Percentiles rank a stretch among this genome's conserved stretches.
Conservation (phyloP, 2,888 invertebrate genomes). For the Aphidoletes aphidimyza region DNA sequence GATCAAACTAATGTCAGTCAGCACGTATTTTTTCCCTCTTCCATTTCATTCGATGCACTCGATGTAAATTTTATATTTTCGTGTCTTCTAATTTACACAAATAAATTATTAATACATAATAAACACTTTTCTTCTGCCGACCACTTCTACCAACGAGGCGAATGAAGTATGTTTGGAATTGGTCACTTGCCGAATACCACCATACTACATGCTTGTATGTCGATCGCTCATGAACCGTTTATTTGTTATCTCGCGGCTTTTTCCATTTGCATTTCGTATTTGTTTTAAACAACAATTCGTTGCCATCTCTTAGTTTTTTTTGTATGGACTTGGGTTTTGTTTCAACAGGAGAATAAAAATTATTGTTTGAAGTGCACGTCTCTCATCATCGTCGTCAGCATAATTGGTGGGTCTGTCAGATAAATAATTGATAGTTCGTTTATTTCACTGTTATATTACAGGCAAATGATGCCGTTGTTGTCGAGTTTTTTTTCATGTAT, state of each 20-base stretch:
- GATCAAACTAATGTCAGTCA: neutral
- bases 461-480: neutral
- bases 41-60: neutral
- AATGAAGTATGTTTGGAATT: neutral
- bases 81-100: slow-evolving; percentile 17
- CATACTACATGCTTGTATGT: neutral
- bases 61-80: neutral
- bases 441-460: neutral
- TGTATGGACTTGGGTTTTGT: neutral
- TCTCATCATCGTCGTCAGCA: neutral
- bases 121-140: neutral
- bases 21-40: neutral
- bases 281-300: neutral
- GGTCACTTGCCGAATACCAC: slow-evolving; percentile 26
- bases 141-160: neutral
- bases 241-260: slow-evolving; percentile 7
- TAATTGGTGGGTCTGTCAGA: slow-evolving; percentile 29
- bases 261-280: neutral
- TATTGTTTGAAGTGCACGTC: neutral
- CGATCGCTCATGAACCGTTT: neutral
- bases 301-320: neutral
- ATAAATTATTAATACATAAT: slow-evolving; percentile 19
- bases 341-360: neutral
- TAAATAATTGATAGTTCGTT: slow-evolving; percentile 33
- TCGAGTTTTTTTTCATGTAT: slow-evolving; percentile 7